A percentile compares a stretch with the other conserved stretches of the same genome.
Evolutionary conservation across 2,113 vertebrate genomes (phyloP).

Genomic region (Campylomormyrus tamandua): DNA sequence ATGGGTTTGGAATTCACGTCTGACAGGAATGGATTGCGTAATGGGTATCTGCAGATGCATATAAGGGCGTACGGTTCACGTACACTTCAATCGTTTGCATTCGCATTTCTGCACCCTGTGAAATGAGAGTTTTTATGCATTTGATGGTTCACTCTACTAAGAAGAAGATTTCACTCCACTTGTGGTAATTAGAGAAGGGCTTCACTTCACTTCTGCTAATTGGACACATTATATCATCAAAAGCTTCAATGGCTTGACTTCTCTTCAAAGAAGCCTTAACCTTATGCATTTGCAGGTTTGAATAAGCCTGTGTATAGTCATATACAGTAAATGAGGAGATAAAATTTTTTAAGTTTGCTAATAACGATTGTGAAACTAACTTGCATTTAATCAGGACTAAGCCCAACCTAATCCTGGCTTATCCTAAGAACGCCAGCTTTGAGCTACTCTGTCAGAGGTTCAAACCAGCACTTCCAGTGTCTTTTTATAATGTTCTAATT

Average conservation of each 20-base stretch:
- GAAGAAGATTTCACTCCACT: neutral
- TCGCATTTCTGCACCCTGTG: neutral
- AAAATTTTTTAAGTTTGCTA: neutral
- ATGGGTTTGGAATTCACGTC: slow-evolving; percentile 50
- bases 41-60: slow-evolving; percentile 22
- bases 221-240: neutral
- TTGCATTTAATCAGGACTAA: neutral
- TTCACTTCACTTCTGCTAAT: slow-evolving; percentile 10
- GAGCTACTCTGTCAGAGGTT: neutral
- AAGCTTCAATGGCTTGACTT: neutral
- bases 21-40: slow-evolving; percentile 34
- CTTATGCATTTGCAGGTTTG: neutral
- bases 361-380: neutral
- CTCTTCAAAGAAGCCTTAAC: neutral
- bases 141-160: neutral
- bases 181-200: neutral
- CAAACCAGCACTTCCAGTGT: neutral
- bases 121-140: neutral
- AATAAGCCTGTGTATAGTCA: neutral
- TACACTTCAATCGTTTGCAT: neutral
- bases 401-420: neutral
- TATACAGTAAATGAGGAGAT: neutral
- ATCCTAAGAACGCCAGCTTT: neutral
- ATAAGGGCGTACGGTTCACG: neutral
- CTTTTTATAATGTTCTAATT: neutral